A percentile compares a stretch with the other conserved stretches of the same genome.
Conservation (phyloP, 1,140 invertebrate species). For the Drosophila orena region DNA sequence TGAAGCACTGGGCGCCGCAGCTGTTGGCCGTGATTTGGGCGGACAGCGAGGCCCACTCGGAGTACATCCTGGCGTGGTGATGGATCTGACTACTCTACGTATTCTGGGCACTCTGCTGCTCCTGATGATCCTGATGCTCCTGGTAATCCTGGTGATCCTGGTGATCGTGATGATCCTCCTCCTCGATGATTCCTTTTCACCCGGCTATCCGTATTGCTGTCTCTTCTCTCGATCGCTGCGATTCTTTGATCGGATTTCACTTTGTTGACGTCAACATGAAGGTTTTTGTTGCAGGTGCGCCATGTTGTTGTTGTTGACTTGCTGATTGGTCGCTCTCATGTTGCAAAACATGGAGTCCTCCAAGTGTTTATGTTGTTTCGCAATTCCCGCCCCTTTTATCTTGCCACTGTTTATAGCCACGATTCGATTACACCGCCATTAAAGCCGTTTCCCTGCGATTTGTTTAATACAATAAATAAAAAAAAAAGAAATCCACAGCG, state of each 20-base stretch:
- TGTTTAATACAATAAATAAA: conserved; percentile 19
- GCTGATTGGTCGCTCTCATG: conserved; percentile 21
- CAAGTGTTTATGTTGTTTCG: conserved; percentile 8
- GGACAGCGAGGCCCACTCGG: conserved; percentile 93
- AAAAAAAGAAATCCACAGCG: conserved; percentile 22
- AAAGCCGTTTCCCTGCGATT: not conserved
- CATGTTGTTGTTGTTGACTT: conserved; percentile 44
- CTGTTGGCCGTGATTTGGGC: conserved; percentile 88
- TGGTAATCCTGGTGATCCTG: not conserved
- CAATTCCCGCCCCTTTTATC: conserved; percentile 3
- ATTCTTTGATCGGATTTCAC: conserved; percentile 39
- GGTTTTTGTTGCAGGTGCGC: conserved; percentile 25
- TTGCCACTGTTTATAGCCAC: conserved; percentile 1
- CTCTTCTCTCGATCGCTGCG: not conserved
- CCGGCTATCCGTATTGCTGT: not conserved
- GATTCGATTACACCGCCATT: conserved; percentile 26
- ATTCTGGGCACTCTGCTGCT: not conserved
- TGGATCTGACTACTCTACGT: not conserved
- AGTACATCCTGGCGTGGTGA: conserved; percentile 88
- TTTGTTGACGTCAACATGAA: conserved; percentile 66
- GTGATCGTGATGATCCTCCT: not conserved
- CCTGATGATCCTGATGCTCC: not conserved
- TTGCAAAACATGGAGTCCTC: conserved; percentile 7
- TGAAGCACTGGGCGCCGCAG: conserved; percentile 88
- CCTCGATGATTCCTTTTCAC: not conserved